Percentiles rank a stretch among this genome's conserved stretches.
phyloP scores from a whole-genome alignment of 2,797 vertebrate genomes.

The Spinus olivaceus region DNA sequence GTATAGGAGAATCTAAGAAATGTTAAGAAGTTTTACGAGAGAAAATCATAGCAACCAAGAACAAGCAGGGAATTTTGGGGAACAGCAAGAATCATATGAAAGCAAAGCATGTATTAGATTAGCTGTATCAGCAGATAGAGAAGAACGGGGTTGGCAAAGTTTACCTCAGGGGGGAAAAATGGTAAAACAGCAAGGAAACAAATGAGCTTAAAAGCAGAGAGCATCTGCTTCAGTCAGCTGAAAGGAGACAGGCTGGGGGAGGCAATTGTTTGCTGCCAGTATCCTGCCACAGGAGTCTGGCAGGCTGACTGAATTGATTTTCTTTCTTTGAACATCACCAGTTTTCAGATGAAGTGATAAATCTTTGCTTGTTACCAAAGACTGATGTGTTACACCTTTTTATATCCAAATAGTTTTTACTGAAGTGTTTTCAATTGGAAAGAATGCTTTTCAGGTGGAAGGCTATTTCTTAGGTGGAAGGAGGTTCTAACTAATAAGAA shows the following conservation, averaged over 20 bases:
- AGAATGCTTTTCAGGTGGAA: conserved; percentile 22
- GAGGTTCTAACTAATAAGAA: neutral
- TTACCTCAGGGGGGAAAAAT: neutral
- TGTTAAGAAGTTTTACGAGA: neutral
- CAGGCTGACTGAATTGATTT: conserved; percentile 27
- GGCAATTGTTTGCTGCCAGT: conserved; percentile 20
- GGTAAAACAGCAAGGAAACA: conserved; percentile 30
- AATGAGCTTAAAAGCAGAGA: conserved; percentile 27
- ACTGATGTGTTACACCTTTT: neutral
- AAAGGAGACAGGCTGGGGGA: conserved; percentile 15
- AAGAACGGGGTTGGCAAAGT: neutral
- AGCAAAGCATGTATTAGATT: conserved; percentile 3
- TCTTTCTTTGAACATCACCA: conserved; percentile 51
- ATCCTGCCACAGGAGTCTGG: conserved; percentile 31
- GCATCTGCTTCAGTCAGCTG: conserved; percentile 39
- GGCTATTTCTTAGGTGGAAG: conserved; percentile 6
- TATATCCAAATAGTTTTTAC: conserved; percentile 19
- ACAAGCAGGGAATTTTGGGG: neutral
- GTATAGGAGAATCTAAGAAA: neutral
- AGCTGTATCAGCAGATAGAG: neutral
- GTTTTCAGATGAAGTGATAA: conserved; percentile 38
- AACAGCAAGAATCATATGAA: neutral
- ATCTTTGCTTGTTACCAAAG: conserved; percentile 32
- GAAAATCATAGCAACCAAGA: neutral
- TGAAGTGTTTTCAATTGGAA: conserved; percentile 41